phyloP scores from a whole-genome alignment of 2,113 vertebrate species.

The Tetrao urogallus region DNA sequence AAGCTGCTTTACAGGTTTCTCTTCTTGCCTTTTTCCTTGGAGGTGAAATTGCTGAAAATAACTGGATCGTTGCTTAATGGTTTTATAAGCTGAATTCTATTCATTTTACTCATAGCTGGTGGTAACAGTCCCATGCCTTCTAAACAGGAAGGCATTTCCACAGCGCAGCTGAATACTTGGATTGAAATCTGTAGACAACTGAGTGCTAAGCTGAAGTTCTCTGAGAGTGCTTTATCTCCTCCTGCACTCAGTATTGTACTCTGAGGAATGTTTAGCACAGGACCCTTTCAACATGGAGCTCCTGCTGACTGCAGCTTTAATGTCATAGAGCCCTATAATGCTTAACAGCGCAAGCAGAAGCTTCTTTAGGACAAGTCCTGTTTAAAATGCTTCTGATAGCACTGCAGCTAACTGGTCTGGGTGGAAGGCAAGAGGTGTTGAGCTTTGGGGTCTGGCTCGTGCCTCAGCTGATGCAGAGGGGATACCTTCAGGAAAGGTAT shows the following conservation, averaged over 20 bases:
- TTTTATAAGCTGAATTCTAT: slow-evolving; percentile 26
- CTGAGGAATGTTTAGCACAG: background rate
- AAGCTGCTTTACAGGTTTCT: slow-evolving; percentile 59
- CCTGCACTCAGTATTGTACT: background rate
- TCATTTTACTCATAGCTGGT: slow-evolving; percentile 14
- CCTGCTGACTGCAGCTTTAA: background rate
- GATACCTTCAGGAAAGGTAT: background rate
- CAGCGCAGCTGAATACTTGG: background rate
- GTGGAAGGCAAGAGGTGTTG: background rate
- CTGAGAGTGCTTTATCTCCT: background rate
- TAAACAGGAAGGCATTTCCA: background rate
- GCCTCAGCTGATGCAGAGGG: background rate
- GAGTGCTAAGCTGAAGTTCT: background rate
- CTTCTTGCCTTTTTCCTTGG: background rate
- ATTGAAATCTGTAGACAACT: background rate
- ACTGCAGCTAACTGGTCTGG: background rate
- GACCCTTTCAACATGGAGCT: background rate
- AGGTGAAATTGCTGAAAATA: slow-evolving; percentile 22
- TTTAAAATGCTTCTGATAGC: background rate
- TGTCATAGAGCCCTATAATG: background rate
- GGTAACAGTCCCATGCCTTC: background rate
- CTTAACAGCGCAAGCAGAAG: background rate
- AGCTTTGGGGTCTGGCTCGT: background rate
- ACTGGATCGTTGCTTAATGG: slow-evolving; percentile 22
- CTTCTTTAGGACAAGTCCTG: background rate